Percentiles rank a stretch among this genome's conserved stretches.
Evolutionary conservation across 2,888 invertebrate species (phyloP).

Genomic region (Nesidiocoris tenuis): DNA sequence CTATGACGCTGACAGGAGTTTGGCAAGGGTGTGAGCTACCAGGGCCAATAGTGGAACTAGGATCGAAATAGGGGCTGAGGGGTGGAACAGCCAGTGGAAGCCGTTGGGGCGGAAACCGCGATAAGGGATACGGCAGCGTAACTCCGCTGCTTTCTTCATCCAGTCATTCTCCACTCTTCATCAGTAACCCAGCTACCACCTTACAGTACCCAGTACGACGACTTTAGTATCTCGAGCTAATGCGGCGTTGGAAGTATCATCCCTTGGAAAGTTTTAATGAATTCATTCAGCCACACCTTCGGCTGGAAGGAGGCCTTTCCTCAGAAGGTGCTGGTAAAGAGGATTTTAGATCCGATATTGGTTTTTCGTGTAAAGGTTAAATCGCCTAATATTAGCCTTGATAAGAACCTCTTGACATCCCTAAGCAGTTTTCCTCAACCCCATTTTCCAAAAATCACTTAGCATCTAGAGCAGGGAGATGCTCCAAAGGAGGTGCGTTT

Average conservation of each 20-base stretch:
- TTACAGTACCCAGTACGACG: background rate
- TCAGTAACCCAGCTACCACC: background rate
- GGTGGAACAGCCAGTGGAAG: background rate
- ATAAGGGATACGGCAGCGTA: background rate
- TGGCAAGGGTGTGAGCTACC: background rate
- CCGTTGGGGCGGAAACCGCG: background rate
- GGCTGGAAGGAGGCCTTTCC: background rate
- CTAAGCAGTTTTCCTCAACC: background rate
- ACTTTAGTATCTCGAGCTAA: background rate
- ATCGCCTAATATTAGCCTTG: background rate
- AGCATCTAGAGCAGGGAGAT: too few species aligned
- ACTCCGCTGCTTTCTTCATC: background rate
- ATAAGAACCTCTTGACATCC: background rate
- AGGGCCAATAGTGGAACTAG: background rate
- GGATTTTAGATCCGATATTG: background rate
- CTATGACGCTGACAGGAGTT: background rate
- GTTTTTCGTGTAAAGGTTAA: background rate
- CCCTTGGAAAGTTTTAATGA: background rate
- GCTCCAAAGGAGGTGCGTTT: too few species aligned
- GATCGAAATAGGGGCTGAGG: too few species aligned
- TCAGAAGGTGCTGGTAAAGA: too few species aligned
- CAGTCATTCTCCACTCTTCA: background rate
- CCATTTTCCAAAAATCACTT: too few species aligned
- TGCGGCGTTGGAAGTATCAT: background rate
- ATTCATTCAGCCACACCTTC: background rate